Percentiles rank a stretch among this genome's conserved stretches.
These are phyloP conservation scores for Dysmachus trigonus DNA, from an alignment of 2,888 invertebrate species.

Conservation along the genomic window DNA sequence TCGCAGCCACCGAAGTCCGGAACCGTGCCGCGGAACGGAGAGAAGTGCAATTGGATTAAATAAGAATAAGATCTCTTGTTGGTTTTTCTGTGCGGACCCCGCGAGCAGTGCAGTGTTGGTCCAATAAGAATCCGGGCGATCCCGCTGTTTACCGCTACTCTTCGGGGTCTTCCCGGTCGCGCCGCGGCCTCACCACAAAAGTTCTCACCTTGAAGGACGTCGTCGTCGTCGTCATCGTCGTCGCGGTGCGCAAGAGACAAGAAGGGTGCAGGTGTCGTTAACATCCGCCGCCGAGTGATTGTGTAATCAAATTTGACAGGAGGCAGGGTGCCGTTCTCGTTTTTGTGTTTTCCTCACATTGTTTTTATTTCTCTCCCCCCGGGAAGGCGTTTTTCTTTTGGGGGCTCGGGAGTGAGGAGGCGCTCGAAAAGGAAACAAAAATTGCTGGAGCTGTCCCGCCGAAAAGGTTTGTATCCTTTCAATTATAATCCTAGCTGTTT, in stretches of 20 bases:
- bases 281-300: slow-evolving; percentile 13
- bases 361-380: background rate
- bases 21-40: background rate
- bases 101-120: background rate
- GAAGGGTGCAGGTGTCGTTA: slow-evolving; percentile 30
- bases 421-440: background rate
- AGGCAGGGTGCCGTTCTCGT: background rate
- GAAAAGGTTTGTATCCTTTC: background rate
- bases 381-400: background rate
- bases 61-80: background rate
- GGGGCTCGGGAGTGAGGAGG: background rate
- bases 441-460: background rate
- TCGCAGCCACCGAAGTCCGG: background rate
- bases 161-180: background rate
- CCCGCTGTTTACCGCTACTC: background rate
- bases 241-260: slow-evolving; percentile 4
- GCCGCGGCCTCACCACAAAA: background rate
- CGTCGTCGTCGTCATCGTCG: no score
- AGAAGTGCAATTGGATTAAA: background rate
- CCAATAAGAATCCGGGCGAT: background rate
- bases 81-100: no score
- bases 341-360: background rate
- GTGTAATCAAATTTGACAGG: slow-evolving; percentile 21
- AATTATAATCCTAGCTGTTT: background rate
- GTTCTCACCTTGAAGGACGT: slow-evolving; percentile 8